Evolutionary conservation across 2,797 vertebrate genomes (phyloP).

Genomic region (Carapus acus): DNA sequence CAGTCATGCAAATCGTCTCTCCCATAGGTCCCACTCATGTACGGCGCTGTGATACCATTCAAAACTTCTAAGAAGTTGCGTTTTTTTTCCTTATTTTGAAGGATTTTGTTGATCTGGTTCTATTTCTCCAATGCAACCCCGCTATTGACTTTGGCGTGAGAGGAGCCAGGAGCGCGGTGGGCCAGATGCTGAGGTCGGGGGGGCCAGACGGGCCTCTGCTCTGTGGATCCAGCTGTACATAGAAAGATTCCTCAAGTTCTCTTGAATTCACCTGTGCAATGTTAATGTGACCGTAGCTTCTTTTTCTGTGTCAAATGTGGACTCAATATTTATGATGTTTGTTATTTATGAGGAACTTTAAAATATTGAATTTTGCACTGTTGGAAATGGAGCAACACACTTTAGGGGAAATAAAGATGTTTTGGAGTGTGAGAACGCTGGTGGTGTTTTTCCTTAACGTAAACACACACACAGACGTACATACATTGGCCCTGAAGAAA

Average conservation of each 20-base stretch:
- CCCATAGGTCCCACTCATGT: constrained; percentile 46
- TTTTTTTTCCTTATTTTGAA: constrained; percentile 68
- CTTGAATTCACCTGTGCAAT: constrained; percentile 57
- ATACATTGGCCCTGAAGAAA: no score
- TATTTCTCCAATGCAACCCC: constrained; percentile 47
- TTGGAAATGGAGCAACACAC: constrained; percentile 77
- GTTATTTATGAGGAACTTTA: constrained; percentile 78
- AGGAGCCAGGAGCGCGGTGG: constrained; percentile 39
- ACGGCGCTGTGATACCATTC: constrained; percentile 60
- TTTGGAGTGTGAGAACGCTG: constrained; percentile 60
- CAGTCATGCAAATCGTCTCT: constrained; percentile 20
- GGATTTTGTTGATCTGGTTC: constrained; percentile 65
- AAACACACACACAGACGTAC: background rate
- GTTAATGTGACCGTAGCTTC: constrained; percentile 56
- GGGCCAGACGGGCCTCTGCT: constrained; percentile 39
- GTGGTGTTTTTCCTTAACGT: constrained; percentile 11
- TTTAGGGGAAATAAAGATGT: constrained; percentile 70
- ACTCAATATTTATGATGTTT: constrained; percentile 75
- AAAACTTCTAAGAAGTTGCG: constrained; percentile 78
- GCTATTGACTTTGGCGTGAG: constrained; percentile 31
- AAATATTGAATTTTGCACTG: constrained; percentile 75
- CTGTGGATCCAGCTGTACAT: constrained; percentile 61
- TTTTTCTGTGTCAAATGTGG: constrained; percentile 61
- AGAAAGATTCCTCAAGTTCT: constrained; percentile 46
- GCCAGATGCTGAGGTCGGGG: no score